Percentiles rank a stretch among this genome's conserved stretches.
Evolutionary conservation across 2,888 invertebrate species (phyloP).

Genomic region (Drepana falcataria): DNA sequence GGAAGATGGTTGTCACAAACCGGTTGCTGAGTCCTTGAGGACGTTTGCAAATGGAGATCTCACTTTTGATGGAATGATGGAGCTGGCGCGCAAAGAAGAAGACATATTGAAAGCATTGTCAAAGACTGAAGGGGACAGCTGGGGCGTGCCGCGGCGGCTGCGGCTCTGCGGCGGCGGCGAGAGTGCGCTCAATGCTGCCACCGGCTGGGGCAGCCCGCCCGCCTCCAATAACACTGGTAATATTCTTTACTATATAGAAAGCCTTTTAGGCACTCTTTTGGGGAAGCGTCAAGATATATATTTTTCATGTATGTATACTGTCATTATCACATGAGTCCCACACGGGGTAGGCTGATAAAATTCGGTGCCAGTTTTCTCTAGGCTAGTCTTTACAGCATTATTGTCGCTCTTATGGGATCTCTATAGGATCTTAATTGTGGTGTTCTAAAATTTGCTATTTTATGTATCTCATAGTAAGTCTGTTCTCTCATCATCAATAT

Average conservation of each 20-base stretch:
- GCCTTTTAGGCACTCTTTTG: too few species aligned
- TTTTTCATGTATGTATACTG: too few species aligned
- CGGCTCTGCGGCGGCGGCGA: constrained; percentile 88
- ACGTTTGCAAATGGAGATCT: constrained; percentile 71
- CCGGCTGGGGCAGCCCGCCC: constrained; percentile 88
- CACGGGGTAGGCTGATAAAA: too few species aligned
- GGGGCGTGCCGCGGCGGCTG: constrained; percentile 81
- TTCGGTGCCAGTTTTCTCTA: too few species aligned
- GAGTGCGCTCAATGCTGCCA: constrained; percentile 87
- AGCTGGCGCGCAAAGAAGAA: constrained; percentile 54
- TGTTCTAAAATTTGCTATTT: too few species aligned
- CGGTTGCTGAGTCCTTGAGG: constrained; percentile 42
- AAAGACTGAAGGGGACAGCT: constrained; percentile 51
- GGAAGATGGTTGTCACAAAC: constrained; percentile 41
- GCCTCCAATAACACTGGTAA: constrained; percentile 82
- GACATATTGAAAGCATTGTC: constrained; percentile 44
- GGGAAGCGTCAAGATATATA: too few species aligned
- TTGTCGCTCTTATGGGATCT: too few species aligned
- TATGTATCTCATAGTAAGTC: too few species aligned
- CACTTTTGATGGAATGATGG: constrained; percentile 69
- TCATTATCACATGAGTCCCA: too few species aligned
- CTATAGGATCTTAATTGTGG: too few species aligned
- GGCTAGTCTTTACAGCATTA: too few species aligned
- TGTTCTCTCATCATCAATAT: too few species aligned
- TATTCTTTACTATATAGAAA: constrained; percentile 5